Evolutionary conservation across 2,797 vertebrate genomes (phyloP).

Genomic region (Cossypha caffra): DNA sequence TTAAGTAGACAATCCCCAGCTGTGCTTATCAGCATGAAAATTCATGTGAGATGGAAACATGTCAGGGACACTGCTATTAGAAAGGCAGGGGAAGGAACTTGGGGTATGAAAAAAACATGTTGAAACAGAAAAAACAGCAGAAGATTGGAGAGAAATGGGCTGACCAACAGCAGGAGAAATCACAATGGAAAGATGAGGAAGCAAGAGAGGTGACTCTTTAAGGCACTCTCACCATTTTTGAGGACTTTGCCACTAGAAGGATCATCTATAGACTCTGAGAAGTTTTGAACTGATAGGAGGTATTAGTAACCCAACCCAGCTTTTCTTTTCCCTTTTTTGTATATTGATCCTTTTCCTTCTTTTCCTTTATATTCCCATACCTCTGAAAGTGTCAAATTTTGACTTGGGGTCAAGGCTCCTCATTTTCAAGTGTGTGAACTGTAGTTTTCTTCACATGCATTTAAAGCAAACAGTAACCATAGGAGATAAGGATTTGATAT

Average conservation of each 20-base stretch:
- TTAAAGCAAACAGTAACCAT: background rate
- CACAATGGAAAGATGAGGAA: background rate
- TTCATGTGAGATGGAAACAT: background rate
- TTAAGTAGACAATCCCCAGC: background rate
- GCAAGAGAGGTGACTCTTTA: background rate
- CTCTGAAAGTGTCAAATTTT: background rate
- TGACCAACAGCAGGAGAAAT: background rate
- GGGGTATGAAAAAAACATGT: rapidly evolving
- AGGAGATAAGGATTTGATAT: background rate
- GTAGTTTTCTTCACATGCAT: background rate
- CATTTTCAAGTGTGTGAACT: background rate
- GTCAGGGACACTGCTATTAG: background rate
- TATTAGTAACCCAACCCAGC: background rate
- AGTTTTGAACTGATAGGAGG: background rate
- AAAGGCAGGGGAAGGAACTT: background rate
- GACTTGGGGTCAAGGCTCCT: background rate
- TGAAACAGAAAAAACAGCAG: background rate
- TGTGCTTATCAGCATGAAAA: background rate
- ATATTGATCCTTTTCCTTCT: background rate
- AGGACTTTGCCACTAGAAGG: background rate
- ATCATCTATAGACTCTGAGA: background rate
- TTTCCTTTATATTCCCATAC: background rate
- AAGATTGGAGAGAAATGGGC: background rate
- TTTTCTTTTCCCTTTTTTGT: background rate
- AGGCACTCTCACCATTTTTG: background rate